phyloP scores from a whole-genome alignment of 2,797 vertebrate genomes.

The Perodicticus potto region DNA sequence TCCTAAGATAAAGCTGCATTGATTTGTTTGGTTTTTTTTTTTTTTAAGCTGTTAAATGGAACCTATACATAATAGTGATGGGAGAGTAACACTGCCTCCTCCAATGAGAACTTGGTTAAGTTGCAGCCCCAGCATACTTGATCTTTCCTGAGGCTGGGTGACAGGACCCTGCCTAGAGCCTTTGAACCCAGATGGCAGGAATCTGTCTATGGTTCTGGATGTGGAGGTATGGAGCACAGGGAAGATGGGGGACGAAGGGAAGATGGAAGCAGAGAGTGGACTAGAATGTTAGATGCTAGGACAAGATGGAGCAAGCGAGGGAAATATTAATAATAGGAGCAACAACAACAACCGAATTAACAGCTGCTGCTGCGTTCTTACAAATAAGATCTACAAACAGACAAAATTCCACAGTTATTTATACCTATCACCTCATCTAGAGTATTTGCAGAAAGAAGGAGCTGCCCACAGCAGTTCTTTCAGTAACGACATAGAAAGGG shows the following conservation, averaged over 20 bases:
- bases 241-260: background rate
- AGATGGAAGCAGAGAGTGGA: background rate
- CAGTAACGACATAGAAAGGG: background rate
- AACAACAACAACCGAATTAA: background rate
- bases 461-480: slow-evolving; percentile 17
- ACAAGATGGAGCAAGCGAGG: background rate
- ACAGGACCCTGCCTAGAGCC: background rate
- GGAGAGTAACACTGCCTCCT: background rate
- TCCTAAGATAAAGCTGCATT: slow-evolving; percentile 34
- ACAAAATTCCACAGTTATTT: background rate
- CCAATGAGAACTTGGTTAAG: slow-evolving; percentile 11
- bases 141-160: background rate
- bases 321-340: background rate
- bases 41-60: slow-evolving; percentile 31
- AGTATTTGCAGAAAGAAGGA: background rate
- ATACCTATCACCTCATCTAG: background rate
- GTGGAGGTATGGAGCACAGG: background rate
- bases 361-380: background rate
- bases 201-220: background rate
- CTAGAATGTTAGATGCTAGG: background rate
- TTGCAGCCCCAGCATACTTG: background rate
- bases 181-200: background rate
- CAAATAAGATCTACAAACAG: background rate
- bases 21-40: no score
- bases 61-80: background rate